Evolutionary conservation across 1,140 invertebrate genomes (phyloP), one percentile per base, ranked within the genome.

Genomic region (Acromyrmex charruanus): DNA sequence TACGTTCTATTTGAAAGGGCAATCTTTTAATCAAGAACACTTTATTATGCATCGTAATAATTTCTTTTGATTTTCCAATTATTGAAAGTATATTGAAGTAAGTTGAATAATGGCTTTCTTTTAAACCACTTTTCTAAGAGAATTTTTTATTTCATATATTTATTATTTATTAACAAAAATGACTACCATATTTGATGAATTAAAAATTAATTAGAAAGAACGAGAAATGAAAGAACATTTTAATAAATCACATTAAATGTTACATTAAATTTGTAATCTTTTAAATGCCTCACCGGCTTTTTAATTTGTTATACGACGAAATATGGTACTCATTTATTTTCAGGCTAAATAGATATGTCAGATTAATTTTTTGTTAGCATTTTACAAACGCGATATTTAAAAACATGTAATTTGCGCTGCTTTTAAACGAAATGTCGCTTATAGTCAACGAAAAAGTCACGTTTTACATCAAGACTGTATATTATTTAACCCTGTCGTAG

Each of bases 401-500:
- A n/a, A 14, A 31, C 61, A 74, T 61, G 9, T 31, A 21, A 49
- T 21, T 61, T 74, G 10, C 6, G 16, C 39, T 21, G 39, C 25
- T 74, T 59, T 53, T n/a, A 49, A 59, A 31, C 18, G 31, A 35
- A 82, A 59, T 16, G n/a, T 4, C 51, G 31, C 53, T 14, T 28
- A 39, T 68, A 81, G 39, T 71, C 28, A 21, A 49, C 28, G 14
- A 49, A 21, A 49, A 31, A 44, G 25, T 44, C 21, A 31, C 9
- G 61, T 80, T 80, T 80, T n/a, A n/a, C 18, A 59, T 82, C 71
- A 69, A 69, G 58, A 58, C 25, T 75, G 28, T 28, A 31, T 39
- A 71, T 84, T 84, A 69, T 55, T 49, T 51, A 81, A 68, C 49
- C 31, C 75, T 35, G 74, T 49, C 49, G 25, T 80, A 85, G 31